A percentile compares a stretch with the other conserved stretches of the same genome.
Evolutionary conservation across 2,888 invertebrate genomes (phyloP).

Genomic region (Aphodius sticticus): DNA sequence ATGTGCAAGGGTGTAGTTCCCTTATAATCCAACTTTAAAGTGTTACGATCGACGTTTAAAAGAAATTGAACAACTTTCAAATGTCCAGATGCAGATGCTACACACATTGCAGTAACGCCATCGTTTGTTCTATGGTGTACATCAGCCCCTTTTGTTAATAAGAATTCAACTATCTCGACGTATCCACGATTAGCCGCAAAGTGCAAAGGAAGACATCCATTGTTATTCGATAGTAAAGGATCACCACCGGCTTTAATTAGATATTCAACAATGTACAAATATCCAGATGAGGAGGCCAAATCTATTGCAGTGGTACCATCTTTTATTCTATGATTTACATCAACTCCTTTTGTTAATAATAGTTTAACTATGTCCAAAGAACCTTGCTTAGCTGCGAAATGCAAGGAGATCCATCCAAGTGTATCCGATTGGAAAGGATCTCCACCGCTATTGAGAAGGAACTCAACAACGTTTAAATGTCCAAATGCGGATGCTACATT

Average conservation of each 20-base stretch:
- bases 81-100: neutral
- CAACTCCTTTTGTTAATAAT: neutral
- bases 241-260: neutral
- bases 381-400: neutral
- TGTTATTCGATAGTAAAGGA: neutral
- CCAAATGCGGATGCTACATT: no score
- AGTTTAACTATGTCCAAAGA: neutral
- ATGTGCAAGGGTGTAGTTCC: neutral
- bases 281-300: neutral
- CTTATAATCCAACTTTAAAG: neutral
- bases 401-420: neutral
- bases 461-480: no score
- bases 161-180: neutral
- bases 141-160: neutral
- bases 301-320: neutral
- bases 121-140: neutral
- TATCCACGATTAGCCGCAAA: neutral
- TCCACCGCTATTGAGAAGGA: neutral
- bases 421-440: neutral
- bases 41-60: neutral
- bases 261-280: neutral
- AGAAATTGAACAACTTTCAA: neutral
- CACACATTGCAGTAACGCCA: neutral
- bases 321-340: neutral
- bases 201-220: neutral